Evolutionary conservation across 2,113 vertebrate species (phyloP), one percentile per base, ranked within the genome.

Genomic region (Azemiops feae): DNA sequence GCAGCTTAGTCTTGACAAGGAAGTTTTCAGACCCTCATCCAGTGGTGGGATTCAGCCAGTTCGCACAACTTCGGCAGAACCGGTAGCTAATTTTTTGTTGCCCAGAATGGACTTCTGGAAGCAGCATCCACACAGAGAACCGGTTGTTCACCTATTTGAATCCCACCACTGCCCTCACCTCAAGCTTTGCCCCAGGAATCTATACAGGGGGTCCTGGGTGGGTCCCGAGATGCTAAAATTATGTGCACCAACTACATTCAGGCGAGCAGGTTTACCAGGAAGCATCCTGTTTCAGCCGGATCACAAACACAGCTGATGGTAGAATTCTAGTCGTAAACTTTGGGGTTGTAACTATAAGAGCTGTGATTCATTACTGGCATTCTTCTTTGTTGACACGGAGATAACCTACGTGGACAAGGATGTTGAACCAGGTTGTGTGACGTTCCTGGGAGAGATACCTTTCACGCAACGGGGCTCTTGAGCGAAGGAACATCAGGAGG

Each of bases 391-490:
- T 81, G 74, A 81, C 74, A 10, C 6, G 3, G 18, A 22, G 74
- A 43, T 81, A 39, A 81, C 3, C 34, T 81, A 22, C 0, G 1
- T 22, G 3, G 74, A 9, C 34, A 43, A 43, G 74, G 34, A 22
- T 81, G 34, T 22, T 43, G 74, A 9, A 81, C 7, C 16, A 39
- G 18, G 74, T 43, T 43, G 18, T 43, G 10, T 81, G 74, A 43
- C 3, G 34, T 43, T 43, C 74, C 74, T 43, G 34, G 74, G 34
- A 22, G 74, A 81, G 34, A 8, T 43, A 8, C 6, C 18, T 18
- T 20, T 22, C 74, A 20, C 0, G 6, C 74, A 81, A 0, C 2
- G 1, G 1, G 7, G 69, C n/a, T 20, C 5, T 34, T 18, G 7
- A 22, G 18, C 18, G 1, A 8, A 81, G 74, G 34, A 22, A 43